Evolutionary conservation across 2,888 invertebrate genomes (phyloP).

Genomic region (Tetragnatha montana): DNA sequence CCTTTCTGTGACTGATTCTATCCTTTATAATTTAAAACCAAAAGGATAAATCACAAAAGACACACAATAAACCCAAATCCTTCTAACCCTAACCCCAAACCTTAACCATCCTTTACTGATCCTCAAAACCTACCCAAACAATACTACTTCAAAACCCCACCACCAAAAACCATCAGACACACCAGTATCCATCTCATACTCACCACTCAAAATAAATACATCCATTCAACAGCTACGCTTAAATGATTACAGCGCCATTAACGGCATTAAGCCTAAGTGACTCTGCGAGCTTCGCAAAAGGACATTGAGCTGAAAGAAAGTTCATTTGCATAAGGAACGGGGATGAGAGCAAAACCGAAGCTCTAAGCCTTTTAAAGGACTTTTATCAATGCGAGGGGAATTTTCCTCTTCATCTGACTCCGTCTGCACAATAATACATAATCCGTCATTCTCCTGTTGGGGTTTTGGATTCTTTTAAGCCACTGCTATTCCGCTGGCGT

Average conservation of each 20-base stretch:
- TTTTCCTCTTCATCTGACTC: constrained; percentile 36
- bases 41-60: too few relatives aligned
- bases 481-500: constrained; percentile 20
- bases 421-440: constrained; percentile 49
- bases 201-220: constrained; percentile 12
- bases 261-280: constrained; percentile 53
- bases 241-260: constrained; percentile 58
- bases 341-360: not conserved
- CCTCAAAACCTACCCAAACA: too few relatives aligned
- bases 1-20: too few relatives aligned
- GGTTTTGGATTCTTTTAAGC: constrained; percentile 47
- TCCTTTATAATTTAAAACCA: too few relatives aligned
- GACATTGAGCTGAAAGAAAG: constrained; percentile 6
- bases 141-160: not conserved
- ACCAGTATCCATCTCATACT: not conserved
- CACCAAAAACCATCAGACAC: not conserved
- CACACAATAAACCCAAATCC: too few relatives aligned
- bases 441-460: constrained; percentile 56
- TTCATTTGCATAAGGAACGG: constrained; percentile 30
- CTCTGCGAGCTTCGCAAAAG: constrained; percentile 6
- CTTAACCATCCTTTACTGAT: too few relatives aligned
- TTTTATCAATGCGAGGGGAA: constrained; percentile 53
- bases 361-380: constrained; percentile 45
- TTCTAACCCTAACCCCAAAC: too few relatives aligned
- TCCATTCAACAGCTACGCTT: not conserved